These are phyloP conservation scores for Notamacropus eugenii DNA, from an alignment of 2,797 vertebrate genomes.

Conservation along the genomic window DNA sequence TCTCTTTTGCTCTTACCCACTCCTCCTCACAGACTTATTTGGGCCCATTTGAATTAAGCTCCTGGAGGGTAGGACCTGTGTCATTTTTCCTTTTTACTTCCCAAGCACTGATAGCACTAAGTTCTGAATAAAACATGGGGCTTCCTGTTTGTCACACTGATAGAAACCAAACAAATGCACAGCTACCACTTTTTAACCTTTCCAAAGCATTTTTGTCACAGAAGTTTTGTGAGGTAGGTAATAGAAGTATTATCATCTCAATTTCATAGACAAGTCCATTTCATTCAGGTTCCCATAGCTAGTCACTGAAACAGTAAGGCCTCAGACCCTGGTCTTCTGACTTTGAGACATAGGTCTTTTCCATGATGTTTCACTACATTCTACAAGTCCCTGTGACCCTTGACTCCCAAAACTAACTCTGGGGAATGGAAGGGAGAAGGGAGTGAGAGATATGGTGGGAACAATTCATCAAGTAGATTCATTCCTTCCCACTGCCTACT, in stretches of 20 bases:
- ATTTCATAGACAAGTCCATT: not conserved
- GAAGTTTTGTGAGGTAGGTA: not conserved
- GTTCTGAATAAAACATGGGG: not conserved
- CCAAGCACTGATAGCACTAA: not conserved
- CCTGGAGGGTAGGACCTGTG: not conserved
- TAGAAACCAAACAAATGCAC: not conserved
- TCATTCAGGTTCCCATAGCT: not conserved
- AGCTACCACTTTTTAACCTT: not conserved
- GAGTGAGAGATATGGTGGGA: not conserved
- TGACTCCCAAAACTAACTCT: not conserved
- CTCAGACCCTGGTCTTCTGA: not conserved
- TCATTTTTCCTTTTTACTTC: not conserved
- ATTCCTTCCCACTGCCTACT: not conserved
- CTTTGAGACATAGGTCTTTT: not conserved
- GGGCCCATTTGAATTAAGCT: not conserved
- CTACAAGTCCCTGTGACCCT: not conserved
- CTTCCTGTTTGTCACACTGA: not conserved
- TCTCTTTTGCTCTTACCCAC: not conserved
- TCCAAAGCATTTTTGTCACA: not conserved
- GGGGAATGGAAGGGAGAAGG: not conserved
- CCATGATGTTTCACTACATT: not conserved
- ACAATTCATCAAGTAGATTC: not conserved
- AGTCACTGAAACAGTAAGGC: not conserved
- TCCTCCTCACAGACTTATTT: not conserved
- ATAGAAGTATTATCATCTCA: not conserved